Percentiles rank a stretch among this genome's conserved stretches.
These are phyloP conservation scores for Capromys pilorides DNA, from an alignment of 2,797 vertebrate species.

Conservation along the genomic window DNA sequence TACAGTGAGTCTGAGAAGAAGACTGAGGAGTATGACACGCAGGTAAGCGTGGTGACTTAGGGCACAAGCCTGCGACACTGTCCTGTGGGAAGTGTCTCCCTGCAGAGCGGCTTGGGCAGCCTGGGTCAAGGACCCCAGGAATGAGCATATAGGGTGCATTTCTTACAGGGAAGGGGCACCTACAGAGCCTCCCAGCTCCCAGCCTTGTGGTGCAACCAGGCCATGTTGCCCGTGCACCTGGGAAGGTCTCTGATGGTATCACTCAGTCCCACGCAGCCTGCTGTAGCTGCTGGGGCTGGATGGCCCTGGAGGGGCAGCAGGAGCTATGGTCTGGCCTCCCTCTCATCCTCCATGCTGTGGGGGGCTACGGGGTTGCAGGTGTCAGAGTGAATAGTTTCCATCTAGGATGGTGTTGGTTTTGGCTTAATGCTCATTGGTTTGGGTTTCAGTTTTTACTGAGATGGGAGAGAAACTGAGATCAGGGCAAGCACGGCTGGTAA, in stretches of 20 bases:
- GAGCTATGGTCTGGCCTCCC: not conserved
- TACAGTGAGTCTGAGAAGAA: conserved; percentile 92
- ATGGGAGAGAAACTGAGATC: too few species aligned
- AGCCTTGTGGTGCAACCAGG: not conserved
- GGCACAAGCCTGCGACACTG: not conserved
- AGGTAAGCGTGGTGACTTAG: conserved; percentile 85
- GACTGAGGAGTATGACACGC: conserved; percentile 93
- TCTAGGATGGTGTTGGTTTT: not conserved
- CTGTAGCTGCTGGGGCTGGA: not conserved
- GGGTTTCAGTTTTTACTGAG: not conserved
- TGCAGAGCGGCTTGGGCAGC: not conserved
- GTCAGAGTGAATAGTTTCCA: not conserved
- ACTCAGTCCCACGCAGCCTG: not conserved
- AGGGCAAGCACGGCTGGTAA: accelerated
- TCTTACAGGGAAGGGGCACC: not conserved
- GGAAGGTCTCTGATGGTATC: too few species aligned
- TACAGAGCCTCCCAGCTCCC: not conserved
- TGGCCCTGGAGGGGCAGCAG: not conserved
- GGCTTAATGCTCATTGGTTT: not conserved
- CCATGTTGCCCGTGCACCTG: accelerated
- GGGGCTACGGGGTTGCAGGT: too few species aligned
- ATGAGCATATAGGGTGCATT: accelerated
- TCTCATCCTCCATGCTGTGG: not conserved
- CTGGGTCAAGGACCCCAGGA: not conserved
- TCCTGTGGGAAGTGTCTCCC: not conserved